Conservation (phyloP, 2,113 vertebrate genomes). For the Pseudonaja textilis region DNA sequence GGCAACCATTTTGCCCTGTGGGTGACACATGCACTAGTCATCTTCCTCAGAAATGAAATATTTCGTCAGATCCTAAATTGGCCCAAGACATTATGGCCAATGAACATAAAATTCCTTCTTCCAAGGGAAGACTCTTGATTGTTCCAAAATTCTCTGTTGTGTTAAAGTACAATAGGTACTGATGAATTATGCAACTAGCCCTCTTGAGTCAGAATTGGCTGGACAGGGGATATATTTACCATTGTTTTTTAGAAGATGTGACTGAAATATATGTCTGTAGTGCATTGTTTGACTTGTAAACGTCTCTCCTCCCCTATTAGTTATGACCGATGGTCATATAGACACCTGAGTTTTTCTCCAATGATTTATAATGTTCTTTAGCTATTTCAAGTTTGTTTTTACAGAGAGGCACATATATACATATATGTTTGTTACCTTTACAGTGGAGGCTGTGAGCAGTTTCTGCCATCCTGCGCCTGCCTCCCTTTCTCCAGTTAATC, state of each 20-base stretch:
- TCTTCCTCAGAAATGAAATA: not conserved
- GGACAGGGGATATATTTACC: not conserved
- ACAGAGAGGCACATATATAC: not conserved
- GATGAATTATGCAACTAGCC: not conserved
- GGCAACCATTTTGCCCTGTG: not conserved
- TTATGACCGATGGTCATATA: not conserved
- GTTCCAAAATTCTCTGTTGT: not conserved
- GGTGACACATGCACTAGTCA: not conserved
- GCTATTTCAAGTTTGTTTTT: constrained; percentile 10
- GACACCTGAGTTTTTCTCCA: not conserved
- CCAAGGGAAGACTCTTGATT: not conserved
- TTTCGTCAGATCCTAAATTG: not conserved
- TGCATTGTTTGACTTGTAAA: not conserved
- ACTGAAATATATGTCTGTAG: not conserved
- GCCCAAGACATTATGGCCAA: not conserved
- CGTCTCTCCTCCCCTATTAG: no score
- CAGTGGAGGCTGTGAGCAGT: constrained; percentile 60
- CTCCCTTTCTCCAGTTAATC: constrained; percentile 52
- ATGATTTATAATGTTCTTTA: not conserved
- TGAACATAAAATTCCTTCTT: not conserved
- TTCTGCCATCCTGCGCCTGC: constrained; percentile 64
- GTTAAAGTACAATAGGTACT: not conserved
- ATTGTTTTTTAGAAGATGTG: not conserved
- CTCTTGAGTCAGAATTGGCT: not conserved
- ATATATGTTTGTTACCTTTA: constrained; percentile 26